Base-by-base conservation (phyloP, 2,113 vertebrate species). In the Alethe diademata region DNA sequence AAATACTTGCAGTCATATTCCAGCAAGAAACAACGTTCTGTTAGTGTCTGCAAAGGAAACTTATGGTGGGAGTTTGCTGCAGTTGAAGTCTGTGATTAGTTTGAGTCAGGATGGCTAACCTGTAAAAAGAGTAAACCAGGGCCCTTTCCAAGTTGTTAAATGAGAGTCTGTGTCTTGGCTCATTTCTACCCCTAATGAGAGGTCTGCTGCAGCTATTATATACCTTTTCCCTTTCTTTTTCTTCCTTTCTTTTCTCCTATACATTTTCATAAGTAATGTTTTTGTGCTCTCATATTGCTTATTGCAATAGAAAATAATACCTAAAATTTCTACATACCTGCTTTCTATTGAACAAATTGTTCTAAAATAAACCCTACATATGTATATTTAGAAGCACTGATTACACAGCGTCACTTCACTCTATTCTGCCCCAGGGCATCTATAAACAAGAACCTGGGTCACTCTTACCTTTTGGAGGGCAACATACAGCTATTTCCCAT, bases 401-500 rank as follows among this genome's bases (percentile, higher is more conserved):
- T 58, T 22, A 43, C 23, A 73, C 28, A 15, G 36, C 23, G 36
- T 33, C 16, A 6, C 38, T 57, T 43, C 51, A 43, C 16, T 73
- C 6, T 58, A 66, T 45, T 51, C 10, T 0, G 0, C 31, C 8
- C 33, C 15, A 50, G 7, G 8, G 14, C 23, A 33, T 33, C 33
- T 33, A 7, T 16, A 50, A 28, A 43, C 8, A 36, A 51, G 36
- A 29, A 38, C 28, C 10, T 66, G 26, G 28, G 24, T 66, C 51
- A 17, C 28, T 65, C 26, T 78, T 19, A 15, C 28, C 17, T 80
- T 17, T 33, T 58, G 33, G 18, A 3, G 5, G 7, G 2, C 24
- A 43, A 43, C 28, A 29, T 25, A 20, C 5, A 42, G 29, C 11
- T 61, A 29, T 57, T 73, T 76, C 36, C 25, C 4, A 16, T 53